phyloP scores from a whole-genome alignment of 2,113 vertebrate species.

The Rhinogobius similis region DNA sequence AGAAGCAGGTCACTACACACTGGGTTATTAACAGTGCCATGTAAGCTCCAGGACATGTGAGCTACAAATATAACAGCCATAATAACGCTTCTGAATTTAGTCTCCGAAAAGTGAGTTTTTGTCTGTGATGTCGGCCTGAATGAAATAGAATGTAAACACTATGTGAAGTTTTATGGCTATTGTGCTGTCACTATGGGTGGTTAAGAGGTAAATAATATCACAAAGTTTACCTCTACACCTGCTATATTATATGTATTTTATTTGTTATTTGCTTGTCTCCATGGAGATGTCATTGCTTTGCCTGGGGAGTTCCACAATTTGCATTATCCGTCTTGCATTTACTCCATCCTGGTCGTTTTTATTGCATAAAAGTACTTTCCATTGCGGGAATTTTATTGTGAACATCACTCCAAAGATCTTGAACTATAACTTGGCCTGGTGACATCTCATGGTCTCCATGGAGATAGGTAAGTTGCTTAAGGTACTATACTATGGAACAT shows the following conservation, averaged over 20 bases:
- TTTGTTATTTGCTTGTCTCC: too few relatives aligned
- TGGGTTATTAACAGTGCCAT: slow-evolving; percentile 31
- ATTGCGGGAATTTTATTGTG: too few relatives aligned
- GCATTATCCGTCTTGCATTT: too few relatives aligned
- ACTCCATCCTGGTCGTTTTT: background rate
- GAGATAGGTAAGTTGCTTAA: too few relatives aligned
- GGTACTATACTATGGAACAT: too few relatives aligned
- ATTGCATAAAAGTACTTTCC: background rate
- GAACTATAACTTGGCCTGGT: too few relatives aligned
- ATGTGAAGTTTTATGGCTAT: background rate
- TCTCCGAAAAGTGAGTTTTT: slow-evolving; percentile 13
- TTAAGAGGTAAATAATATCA: background rate
- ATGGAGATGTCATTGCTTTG: too few relatives aligned
- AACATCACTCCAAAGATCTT: background rate
- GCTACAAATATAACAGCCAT: slow-evolving; percentile 21
- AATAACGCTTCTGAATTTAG: slow-evolving; percentile 1
- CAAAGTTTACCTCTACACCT: too few relatives aligned
- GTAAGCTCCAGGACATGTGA: slow-evolving; percentile 40
- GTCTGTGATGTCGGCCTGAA: background rate
- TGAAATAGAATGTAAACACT: background rate
- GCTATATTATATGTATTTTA: too few relatives aligned
- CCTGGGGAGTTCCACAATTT: too few relatives aligned
- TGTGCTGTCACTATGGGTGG: too few relatives aligned
- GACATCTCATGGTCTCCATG: too few relatives aligned
- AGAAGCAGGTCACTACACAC: slow-evolving; percentile 45